Conservation (phyloP, 2,113 vertebrate genomes). For the Clinocottus analis region DNA sequence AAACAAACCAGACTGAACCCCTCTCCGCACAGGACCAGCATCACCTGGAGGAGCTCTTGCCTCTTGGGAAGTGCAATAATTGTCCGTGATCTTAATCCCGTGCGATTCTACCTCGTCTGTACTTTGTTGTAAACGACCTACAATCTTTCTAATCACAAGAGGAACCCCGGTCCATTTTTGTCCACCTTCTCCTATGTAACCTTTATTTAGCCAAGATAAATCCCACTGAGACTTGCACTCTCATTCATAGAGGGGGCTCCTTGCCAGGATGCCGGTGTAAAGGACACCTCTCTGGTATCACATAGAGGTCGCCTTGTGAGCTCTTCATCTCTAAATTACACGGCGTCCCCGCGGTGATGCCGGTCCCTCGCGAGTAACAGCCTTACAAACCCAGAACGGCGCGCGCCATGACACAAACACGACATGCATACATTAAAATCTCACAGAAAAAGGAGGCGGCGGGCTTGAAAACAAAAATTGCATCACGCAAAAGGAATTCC, state of each 20-base stretch:
- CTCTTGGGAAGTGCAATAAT: background rate
- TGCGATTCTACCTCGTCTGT: too few species aligned
- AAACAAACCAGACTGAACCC: slow-evolving; percentile 2
- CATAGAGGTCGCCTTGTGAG: background rate
- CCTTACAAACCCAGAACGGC: background rate
- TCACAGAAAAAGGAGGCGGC: too few species aligned
- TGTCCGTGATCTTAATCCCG: background rate
- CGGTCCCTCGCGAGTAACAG: background rate
- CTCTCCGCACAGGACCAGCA: background rate
- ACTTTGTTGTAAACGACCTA: too few species aligned
- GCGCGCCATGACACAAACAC: background rate
- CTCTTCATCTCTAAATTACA: background rate
- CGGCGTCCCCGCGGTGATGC: background rate
- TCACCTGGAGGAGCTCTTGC: background rate
- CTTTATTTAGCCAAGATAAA: background rate
- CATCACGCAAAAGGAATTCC: background rate
- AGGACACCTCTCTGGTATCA: background rate
- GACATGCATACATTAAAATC: background rate
- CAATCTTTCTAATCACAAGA: background rate
- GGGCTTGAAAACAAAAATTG: background rate
- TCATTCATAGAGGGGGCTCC: too few species aligned
- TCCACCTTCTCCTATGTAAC: background rate
- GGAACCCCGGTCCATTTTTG: background rate
- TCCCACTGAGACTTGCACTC: too few species aligned
- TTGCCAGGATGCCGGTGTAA: background rate